Base-by-base conservation (phyloP, 2,888 invertebrate species). In the Chaitophorus viminalis region DNA sequence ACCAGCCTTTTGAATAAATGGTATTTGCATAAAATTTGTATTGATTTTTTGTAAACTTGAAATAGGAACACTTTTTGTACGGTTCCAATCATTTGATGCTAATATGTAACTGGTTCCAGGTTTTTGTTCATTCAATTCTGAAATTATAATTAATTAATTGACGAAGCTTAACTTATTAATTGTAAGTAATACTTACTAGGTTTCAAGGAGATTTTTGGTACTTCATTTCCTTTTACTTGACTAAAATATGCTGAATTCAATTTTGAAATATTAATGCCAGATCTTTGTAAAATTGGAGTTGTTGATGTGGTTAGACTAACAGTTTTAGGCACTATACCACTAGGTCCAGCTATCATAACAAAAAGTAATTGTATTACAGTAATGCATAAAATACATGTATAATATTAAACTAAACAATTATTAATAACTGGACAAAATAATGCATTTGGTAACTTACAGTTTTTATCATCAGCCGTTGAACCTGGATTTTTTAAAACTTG, bases 11-110 rank as follows among this genome's bases (percentile, higher is more conserved):
- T 81, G 87, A 36, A 86, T n/a, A 17, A 86, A 54, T n/a, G 81
- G 81, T 87, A 87, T 81, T 81, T 81, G 87, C 79, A 81, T 75
- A 75, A 39, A 87, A 72, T 87, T 87, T 18, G 52, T 14, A 39
- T 79, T 79, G 14, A 86, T 29, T 79, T 87, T 87, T 79, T 72
- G 79, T 87, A 87, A 33, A 65, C 18, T 81, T 17, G 87, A 33
- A n/a, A n/a, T n/a, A n/a, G n/a, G n/a, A n/a, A n/a, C 74, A 33
- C 81, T 81, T 81, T 87, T 87, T 31, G 25, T 60, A 3, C 72
- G 70, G 4, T 33, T 4, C 68, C 77, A 70, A 70, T 70, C 79
- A 31, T 72, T 87, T 31, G 87, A 31, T 21, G 87, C 39, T 39
- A 87, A 18, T 25, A 87, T 87, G n/a, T 25, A 75, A 87, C 74